Base-by-base conservation (phyloP, 2,888 invertebrate species). In the Erebia ligea region DNA sequence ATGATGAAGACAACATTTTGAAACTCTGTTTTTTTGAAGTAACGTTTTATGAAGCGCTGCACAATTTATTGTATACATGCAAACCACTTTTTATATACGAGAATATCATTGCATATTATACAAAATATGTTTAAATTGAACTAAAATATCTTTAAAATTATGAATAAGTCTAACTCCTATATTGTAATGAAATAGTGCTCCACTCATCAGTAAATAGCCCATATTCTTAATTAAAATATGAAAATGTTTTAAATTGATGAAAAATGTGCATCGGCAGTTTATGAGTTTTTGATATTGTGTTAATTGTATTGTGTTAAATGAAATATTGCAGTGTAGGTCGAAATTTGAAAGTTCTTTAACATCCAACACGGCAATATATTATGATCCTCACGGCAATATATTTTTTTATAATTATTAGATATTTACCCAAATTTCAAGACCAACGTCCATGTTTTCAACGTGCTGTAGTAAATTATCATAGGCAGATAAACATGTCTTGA, bases 371-470 rank as follows among this genome's bases (percentile, higher is more conserved):
- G n/a, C n/a, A 50, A n/a, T 15, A 64, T 34, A 5, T 34, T n/a
- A n/a, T n/a, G n/a, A n/a, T n/a, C n/a, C n/a, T n/a, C n/a, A n/a
- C n/a, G n/a, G n/a, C n/a, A n/a, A n/a, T n/a, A n/a, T n/a, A n/a
- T n/a, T n/a, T n/a, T n/a, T n/a, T n/a, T n/a, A n/a, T n/a, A 42
- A 42, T 42, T 42, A 42, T 10, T 42, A 10, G 10, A 17, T 64
- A 54, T 25, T 65, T 58, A 71, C 70, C 67, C 62, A 71, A 40
- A 71, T 58, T 48, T 67, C 67, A 11, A 71, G n/a, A 17, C 67
- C 62, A 42, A 13, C 9, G n/a, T 67, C 67, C 67, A 71, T 63
- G 52, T 59, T 67, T 21, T 71, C 58, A 10, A 67, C 17, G 11
- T 15, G 40, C 6, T 52, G n/a, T 40, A 71, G 42, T 8, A 71